These are phyloP conservation scores for Pegoplata infirma DNA, from an alignment of 2,888 invertebrate genomes.

Conservation along the genomic window DNA sequence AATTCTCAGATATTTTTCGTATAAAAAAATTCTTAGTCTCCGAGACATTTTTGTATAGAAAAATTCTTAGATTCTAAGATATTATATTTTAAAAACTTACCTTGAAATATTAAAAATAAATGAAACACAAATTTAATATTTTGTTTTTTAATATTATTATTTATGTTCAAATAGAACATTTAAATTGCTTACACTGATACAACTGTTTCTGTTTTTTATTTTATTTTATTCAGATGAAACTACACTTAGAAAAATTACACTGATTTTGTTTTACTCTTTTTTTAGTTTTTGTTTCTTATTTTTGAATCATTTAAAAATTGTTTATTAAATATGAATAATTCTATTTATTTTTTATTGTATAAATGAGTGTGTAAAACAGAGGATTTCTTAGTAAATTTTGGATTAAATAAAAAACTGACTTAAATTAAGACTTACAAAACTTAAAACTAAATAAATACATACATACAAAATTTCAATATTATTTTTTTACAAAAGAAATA, in stretches of 20 bases:
- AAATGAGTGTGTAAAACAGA: not conserved
- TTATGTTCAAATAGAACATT: conserved; percentile 40
- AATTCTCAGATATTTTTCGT: too few species aligned
- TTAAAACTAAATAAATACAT: conserved; percentile 59
- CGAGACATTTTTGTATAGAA: too few species aligned
- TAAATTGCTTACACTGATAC: conserved; percentile 49
- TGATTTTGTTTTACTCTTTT: conserved; percentile 35
- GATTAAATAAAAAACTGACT: too few species aligned
- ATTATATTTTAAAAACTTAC: too few species aligned
- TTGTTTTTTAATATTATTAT: conserved; percentile 27
- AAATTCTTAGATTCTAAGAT: too few species aligned
- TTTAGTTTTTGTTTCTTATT: conserved; percentile 20
- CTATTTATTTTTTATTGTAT: conserved; percentile 3
- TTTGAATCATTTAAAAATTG: conserved; percentile 26
- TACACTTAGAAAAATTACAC: conserved; percentile 63
- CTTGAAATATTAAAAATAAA: too few species aligned
- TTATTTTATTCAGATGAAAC: conserved; percentile 50
- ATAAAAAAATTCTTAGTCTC: too few species aligned
- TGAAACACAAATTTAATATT: too few species aligned
- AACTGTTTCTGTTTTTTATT: conserved; percentile 37
- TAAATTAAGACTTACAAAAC: conserved; percentile 17
- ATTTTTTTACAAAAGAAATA: conserved; percentile 54
- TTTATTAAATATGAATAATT: conserved; percentile 36
- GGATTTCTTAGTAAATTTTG: not conserved
- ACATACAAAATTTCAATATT: conserved; percentile 17